These are phyloP conservation scores for Drosophila mayaguana DNA, from an alignment of 2,888 invertebrate species.

Conservation along the genomic window DNA sequence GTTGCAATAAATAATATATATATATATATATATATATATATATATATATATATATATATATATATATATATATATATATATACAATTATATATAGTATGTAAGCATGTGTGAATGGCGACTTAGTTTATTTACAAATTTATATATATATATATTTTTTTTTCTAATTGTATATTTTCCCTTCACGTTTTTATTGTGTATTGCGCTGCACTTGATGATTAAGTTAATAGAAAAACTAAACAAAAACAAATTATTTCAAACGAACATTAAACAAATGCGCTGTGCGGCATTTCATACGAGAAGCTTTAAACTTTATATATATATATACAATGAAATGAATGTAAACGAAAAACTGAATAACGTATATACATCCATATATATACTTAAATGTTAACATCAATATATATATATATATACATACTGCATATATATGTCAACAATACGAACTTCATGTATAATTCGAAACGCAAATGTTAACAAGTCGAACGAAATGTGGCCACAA, in stretches of 20 bases:
- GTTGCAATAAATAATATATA: constrained; percentile 42
- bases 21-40: constrained; percentile 8
- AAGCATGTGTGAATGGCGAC: constrained; percentile 26
- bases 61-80: constrained; percentile 4
- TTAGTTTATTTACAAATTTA: constrained; percentile 22
- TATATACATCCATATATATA: constrained; percentile 21
- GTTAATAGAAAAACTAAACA: constrained; percentile 5
- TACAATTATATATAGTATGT: constrained; percentile 19
- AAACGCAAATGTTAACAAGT: constrained; percentile 45
- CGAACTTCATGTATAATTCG: constrained; percentile 20
- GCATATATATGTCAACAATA: neutral
- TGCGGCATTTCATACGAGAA: constrained; percentile 60
- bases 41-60: constrained; percentile 8
- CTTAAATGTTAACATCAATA: constrained; percentile 29
- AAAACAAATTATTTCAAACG: constrained; percentile 19
- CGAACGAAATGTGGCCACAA: constrained; percentile 38
- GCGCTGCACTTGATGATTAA: constrained; percentile 23
- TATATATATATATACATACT: constrained; percentile 19
- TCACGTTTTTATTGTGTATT: constrained; percentile 14
- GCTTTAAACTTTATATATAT: constrained; percentile 60
- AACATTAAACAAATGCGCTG: constrained; percentile 50
- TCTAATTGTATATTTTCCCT: neutral
- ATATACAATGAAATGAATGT: constrained; percentile 19
- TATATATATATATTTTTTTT: neutral
- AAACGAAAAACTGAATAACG: constrained; percentile 20